Evolutionary conservation across 2,113 vertebrate species (phyloP).

Genomic region (Kryptolebias marmoratus): DNA sequence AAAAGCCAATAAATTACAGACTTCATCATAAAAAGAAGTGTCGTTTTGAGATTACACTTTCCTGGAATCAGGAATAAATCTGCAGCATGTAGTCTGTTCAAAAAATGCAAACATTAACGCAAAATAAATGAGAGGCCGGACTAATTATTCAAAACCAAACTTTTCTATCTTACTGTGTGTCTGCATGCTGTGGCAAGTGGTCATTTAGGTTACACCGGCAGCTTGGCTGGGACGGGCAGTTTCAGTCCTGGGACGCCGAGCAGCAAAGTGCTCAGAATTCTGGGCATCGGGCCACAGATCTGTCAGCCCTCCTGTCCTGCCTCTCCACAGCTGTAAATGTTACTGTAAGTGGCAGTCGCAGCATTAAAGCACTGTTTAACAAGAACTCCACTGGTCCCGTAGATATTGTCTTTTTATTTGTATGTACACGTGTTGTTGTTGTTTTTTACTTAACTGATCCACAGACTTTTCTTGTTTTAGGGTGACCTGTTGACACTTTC

Average conservation of each 20-base stretch:
- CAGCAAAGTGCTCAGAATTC: constrained; percentile 50
- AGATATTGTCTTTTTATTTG: background rate
- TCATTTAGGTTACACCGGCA: constrained; percentile 30
- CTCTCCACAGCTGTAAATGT: constrained; percentile 52
- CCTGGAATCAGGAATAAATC: no score
- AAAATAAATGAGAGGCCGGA: constrained; percentile 8
- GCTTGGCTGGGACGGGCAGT: constrained; percentile 31
- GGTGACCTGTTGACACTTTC: constrained; percentile 8
- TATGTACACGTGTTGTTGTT: constrained; percentile 5
- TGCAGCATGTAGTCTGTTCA: no score
- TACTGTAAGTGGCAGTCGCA: constrained; percentile 47
- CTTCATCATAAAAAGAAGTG: no score
- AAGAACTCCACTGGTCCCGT: constrained; percentile 11
- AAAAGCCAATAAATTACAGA: no score
- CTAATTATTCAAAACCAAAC: background rate
- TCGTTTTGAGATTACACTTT: no score
- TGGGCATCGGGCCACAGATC: constrained; percentile 62
- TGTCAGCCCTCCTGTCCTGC: constrained; percentile 52
- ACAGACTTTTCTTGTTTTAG: constrained; percentile 19
- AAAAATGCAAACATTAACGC: background rate
- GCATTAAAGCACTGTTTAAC: constrained; percentile 29
- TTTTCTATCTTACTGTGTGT: background rate
- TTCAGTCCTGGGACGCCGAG: constrained; percentile 31
- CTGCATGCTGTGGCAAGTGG: background rate
- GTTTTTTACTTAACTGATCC: constrained; percentile 4